Evolutionary conservation across 1,140 invertebrate genomes (phyloP).

Genomic region (Stegodyphus dumicola): DNA sequence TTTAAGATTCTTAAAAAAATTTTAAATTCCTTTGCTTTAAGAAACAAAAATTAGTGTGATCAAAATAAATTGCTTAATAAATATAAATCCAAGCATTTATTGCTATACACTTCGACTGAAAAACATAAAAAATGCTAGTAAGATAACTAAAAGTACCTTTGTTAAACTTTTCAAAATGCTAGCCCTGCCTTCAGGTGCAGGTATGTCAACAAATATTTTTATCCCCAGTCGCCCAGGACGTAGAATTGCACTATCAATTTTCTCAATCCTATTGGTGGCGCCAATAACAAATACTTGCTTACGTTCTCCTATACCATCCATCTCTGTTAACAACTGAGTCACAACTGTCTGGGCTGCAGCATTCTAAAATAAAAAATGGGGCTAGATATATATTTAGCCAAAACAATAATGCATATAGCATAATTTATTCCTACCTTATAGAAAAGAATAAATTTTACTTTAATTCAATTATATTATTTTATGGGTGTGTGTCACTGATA

Average conservation of each 20-base stretch:
- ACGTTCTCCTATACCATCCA: constrained; percentile 94
- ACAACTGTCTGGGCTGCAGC: constrained; percentile 81
- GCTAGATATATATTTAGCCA: neutral
- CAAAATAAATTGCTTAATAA: neutral
- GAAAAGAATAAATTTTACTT: no score
- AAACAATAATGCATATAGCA: no score
- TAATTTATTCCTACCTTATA: no score
- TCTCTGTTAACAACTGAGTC: constrained; percentile 97
- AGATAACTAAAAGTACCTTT: constrained; percentile 72
- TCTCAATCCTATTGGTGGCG: constrained; percentile 96
- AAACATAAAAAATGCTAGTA: constrained; percentile 2
- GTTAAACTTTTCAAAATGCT: constrained; percentile 93
- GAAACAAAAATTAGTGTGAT: neutral
- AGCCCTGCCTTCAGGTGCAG: constrained; percentile 79
- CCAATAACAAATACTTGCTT: constrained; percentile 92
- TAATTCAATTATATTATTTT: no score
- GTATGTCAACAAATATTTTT: constrained; percentile 93
- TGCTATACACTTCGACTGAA: neutral
- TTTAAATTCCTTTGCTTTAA: neutral
- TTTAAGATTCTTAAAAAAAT: no score
- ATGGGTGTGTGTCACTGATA: no score
- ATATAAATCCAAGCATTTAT: neutral
- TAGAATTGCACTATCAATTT: constrained; percentile 95
- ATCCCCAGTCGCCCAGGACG: constrained; percentile 95
- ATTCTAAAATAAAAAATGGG: constrained; percentile 68